Conservation (phyloP, 2,797 vertebrate genomes). For the Poecilia velifera region DNA sequence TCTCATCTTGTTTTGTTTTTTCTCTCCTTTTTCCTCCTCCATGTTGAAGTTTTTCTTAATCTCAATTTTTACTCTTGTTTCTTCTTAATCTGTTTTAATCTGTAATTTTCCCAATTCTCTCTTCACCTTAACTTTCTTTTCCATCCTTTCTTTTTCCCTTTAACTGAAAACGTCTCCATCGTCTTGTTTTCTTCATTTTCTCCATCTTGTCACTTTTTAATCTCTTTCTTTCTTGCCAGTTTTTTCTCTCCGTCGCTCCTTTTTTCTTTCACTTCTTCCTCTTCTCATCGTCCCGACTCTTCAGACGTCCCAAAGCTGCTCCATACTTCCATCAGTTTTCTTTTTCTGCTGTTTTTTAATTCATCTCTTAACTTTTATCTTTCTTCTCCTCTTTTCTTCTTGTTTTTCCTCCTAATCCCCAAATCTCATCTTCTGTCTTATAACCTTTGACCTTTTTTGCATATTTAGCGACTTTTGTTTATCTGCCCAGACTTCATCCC, state of each 20-base stretch:
- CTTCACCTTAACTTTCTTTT: background rate
- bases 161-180: background rate
- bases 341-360: background rate
- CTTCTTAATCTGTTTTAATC: background rate
- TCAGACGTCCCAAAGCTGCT: background rate
- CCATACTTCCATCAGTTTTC: background rate
- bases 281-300: background rate
- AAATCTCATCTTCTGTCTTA: background rate
- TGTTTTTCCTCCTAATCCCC: background rate
- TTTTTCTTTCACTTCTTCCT: background rate
- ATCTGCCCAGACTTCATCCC: background rate
- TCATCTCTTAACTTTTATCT: background rate
- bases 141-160: background rate
- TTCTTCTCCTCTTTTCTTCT: background rate
- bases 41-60: background rate
- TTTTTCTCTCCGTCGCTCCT: background rate
- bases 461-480: background rate
- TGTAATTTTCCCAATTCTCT: background rate
- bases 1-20: background rate
- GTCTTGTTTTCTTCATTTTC: background rate
- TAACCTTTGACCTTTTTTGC: background rate
- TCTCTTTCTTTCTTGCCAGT: background rate
- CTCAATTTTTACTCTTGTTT: background rate
- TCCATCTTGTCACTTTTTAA: background rate
- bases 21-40: background rate